Percentiles rank a stretch among this genome's conserved stretches.
phyloP scores from a whole-genome alignment of 2,888 invertebrate species.

The Acanthosepion lycidas region DNA sequence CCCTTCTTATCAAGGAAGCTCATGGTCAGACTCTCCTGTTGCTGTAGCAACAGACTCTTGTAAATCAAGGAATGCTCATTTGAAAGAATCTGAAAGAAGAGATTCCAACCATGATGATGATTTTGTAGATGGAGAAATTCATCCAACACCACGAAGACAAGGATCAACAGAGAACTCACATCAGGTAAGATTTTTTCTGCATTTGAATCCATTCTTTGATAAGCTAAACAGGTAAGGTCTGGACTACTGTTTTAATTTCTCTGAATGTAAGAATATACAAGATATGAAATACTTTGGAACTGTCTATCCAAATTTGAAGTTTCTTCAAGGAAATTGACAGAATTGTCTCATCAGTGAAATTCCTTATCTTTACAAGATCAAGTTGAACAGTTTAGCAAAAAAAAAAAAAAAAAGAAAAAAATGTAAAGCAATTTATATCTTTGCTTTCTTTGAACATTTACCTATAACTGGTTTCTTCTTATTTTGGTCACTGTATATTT shows the following conservation, averaged over 20 bases:
- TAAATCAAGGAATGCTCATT: neutral
- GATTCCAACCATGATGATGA: slow-evolving; percentile 21
- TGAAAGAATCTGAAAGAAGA: slow-evolving; percentile 33
- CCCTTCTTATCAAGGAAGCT: slow-evolving; percentile 8
- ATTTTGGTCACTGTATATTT: too few relatives aligned
- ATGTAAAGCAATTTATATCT: too few relatives aligned
- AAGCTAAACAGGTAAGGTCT: neutral
- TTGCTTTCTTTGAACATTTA: too few relatives aligned
- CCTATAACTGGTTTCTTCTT: too few relatives aligned
- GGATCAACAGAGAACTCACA: slow-evolving; percentile 9
- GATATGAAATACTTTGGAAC: too few relatives aligned
- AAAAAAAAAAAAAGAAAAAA: too few relatives aligned
- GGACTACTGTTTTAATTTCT: neutral
- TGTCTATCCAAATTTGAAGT: too few relatives aligned
- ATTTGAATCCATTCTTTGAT: neutral
- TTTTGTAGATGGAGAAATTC: neutral
- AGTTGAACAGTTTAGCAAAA: too few relatives aligned
- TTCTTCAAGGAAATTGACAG: too few relatives aligned
- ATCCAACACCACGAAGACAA: neutral
- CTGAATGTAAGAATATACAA: neutral
- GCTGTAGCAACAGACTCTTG: neutral
- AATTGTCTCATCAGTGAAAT: too few relatives aligned
- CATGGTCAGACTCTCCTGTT: slow-evolving; percentile 22
- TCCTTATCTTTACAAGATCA: too few relatives aligned
- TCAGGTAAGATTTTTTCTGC: neutral